These are phyloP conservation scores for Pycnomerus fuliginosus DNA, from an alignment of 2,888 invertebrate species.

Conservation along the genomic window DNA sequence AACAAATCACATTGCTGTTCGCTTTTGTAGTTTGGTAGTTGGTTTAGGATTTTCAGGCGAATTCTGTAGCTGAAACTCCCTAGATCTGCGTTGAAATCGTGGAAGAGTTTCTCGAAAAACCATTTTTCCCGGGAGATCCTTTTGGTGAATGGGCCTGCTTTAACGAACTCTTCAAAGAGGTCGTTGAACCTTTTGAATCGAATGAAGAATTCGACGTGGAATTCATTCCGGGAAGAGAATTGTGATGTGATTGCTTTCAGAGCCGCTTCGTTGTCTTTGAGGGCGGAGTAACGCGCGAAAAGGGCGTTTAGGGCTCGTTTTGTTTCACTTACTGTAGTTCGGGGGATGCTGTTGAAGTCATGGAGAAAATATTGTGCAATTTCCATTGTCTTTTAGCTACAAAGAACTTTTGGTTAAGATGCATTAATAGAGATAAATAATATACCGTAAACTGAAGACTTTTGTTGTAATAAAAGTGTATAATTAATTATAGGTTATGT, in stretches of 20 bases:
- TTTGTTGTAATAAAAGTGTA: no score
- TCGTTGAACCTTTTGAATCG: constrained; percentile 13
- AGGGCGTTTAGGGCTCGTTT: no score
- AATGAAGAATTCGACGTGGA: constrained; percentile 21
- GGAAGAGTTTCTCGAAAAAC: constrained; percentile 17
- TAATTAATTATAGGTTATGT: no score
- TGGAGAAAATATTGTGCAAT: no score
- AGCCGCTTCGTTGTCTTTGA: not conserved
- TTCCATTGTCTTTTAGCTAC: no score
- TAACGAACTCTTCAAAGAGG: constrained; percentile 15
- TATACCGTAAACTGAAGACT: no score
- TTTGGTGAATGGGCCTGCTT: constrained; percentile 16
- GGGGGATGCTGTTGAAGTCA: no score
- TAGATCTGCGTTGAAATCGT: no score
- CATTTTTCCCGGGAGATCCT: constrained; percentile 21
- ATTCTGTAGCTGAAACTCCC: constrained; percentile 8
- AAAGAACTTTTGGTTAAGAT: no score
- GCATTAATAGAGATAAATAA: no score
- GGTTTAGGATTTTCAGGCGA: constrained; percentile 19
- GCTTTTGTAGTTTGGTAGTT: constrained; percentile 6
- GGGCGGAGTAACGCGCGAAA: no score
- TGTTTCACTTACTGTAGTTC: no score
- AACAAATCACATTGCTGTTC: constrained; percentile 7
- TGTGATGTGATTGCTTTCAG: constrained; percentile 9
- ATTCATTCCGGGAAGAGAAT: constrained; percentile 13